Conservation (phyloP, 2,797 vertebrate genomes). For the Spondyliosoma cantharus region DNA sequence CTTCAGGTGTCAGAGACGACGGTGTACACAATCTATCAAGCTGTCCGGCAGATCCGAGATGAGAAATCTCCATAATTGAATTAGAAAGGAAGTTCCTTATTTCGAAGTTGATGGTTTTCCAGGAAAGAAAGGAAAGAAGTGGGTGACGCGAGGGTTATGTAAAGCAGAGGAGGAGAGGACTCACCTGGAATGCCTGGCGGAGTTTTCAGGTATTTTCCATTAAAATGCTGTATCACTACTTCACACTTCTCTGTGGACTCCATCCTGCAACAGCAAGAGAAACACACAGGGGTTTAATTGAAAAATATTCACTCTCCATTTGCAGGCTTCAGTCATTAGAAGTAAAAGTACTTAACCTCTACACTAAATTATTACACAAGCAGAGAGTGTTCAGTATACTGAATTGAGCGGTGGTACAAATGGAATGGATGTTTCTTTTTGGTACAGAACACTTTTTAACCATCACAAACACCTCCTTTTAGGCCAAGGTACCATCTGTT, state of each 20-base stretch:
- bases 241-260: slow-evolving; percentile 99
- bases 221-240: slow-evolving; percentile 99
- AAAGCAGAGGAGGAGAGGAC: slow-evolving; percentile 56
- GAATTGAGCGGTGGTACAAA: neutral
- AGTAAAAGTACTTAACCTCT: neutral
- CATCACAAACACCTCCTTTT: slow-evolving; percentile 1
- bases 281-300: slow-evolving; percentile 1
- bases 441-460: neutral
- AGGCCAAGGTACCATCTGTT: neutral
- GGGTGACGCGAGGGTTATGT: slow-evolving; percentile 18
- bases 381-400: neutral
- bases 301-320: slow-evolving; percentile 2
- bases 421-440: neutral
- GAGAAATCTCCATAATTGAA: slow-evolving; percentile 69
- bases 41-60: slow-evolving; percentile 55
- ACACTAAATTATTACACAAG: neutral
- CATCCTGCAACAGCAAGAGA: slow-evolving; percentile 86
- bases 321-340: neutral
- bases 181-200: slow-evolving; percentile 97
- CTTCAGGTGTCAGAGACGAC: slow-evolving; percentile 72
- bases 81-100: slow-evolving; percentile 58
- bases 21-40: slow-evolving; percentile 70
- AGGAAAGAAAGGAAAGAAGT: slow-evolving; percentile 12
- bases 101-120: slow-evolving; percentile 40
- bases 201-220: slow-evolving; percentile 98